Evolutionary conservation across 2,113 vertebrate genomes (phyloP).

Genomic region (Forbesichthys agassizii): DNA sequence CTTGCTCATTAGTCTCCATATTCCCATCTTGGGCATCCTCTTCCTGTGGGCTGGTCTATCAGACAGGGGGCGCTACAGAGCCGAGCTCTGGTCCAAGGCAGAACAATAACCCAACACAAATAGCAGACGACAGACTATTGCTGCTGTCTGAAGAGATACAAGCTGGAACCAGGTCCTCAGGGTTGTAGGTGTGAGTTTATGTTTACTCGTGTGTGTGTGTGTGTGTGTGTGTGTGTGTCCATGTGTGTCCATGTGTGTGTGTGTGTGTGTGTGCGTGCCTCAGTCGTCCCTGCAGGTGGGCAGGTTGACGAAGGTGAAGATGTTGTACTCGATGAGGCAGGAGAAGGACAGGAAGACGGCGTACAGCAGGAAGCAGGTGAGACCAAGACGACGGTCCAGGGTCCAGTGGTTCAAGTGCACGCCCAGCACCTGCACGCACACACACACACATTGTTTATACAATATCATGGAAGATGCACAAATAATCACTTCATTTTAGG

Average conservation of each 20-base stretch:
- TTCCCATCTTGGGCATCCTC: too few relatives aligned
- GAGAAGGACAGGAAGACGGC: constrained; percentile 96
- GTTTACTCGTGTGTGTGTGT: neutral
- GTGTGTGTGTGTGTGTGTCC: neutral
- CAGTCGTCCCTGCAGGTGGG: constrained; percentile 91
- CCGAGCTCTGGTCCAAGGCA: too few relatives aligned
- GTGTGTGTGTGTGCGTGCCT: constrained; percentile 32
- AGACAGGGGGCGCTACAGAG: too few relatives aligned
- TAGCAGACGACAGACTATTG: too few relatives aligned
- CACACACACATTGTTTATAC: neutral
- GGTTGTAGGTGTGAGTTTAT: too few relatives aligned
- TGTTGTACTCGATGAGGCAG: constrained; percentile 99
- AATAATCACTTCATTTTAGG: too few relatives aligned
- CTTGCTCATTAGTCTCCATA: too few relatives aligned
- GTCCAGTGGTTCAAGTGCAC: constrained; percentile 97
- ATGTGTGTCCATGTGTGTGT: constrained; percentile 6
- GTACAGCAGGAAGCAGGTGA: constrained; percentile 89
- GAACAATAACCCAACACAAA: too few relatives aligned
- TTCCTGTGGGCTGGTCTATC: too few relatives aligned
- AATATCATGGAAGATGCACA: too few relatives aligned
- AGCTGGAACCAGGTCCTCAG: too few relatives aligned
- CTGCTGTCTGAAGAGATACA: too few relatives aligned
- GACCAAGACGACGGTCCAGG: constrained; percentile 90
- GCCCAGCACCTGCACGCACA: constrained; percentile 83
- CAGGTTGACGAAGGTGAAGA: constrained; percentile 98